Conservation (phyloP, 2,113 vertebrate genomes). For the Corythornis madagascariensis region DNA sequence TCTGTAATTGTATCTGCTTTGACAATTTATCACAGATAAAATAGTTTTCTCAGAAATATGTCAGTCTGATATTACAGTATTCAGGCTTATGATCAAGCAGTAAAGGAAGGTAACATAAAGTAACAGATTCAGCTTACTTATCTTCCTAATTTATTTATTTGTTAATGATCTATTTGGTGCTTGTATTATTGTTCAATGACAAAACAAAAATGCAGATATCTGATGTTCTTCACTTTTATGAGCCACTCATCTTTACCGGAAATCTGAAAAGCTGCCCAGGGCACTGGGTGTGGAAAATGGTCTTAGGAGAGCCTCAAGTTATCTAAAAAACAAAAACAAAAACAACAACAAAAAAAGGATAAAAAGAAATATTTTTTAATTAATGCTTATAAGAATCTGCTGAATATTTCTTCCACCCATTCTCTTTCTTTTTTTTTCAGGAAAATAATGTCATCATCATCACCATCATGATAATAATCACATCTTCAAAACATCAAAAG, state of each 20-base stretch:
- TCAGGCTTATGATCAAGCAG: not conserved
- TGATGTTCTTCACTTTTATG: not conserved
- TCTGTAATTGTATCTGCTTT: not conserved
- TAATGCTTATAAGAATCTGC: conserved; percentile 14
- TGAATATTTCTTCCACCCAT: not conserved
- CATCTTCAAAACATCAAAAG: not conserved
- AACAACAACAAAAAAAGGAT: not conserved
- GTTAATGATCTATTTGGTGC: not conserved
- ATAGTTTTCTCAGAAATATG: not conserved
- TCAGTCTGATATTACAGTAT: not conserved
- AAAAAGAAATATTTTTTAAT: not conserved
- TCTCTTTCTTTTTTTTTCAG: too few species aligned
- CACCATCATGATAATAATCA: not conserved
- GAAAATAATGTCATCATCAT: not conserved
- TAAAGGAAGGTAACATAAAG: not conserved
- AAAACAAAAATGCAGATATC: conserved; percentile 10
- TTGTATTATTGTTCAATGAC: not conserved
- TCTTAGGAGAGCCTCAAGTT: not conserved
- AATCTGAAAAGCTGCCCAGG: not conserved
- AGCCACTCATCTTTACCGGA: not conserved
- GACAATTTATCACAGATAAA: not conserved
- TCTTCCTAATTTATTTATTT: not conserved
- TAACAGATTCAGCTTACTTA: not conserved
- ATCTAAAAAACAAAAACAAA: not conserved
- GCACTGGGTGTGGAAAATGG: not conserved